Evolutionary conservation across 2,113 vertebrate genomes (phyloP).

Genomic region (Lampris megalopsis): DNA sequence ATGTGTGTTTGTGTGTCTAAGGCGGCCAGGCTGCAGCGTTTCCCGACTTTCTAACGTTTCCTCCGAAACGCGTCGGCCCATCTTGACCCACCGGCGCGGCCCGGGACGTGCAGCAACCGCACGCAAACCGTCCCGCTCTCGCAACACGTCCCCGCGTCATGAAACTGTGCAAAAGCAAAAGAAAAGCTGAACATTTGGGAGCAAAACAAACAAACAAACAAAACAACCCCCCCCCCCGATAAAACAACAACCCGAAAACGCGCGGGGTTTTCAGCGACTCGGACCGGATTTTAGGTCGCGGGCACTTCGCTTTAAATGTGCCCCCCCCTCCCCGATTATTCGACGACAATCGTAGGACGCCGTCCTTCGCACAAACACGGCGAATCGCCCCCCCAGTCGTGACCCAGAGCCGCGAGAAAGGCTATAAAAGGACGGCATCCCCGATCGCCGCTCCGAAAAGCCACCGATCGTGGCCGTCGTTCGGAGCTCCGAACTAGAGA

Average conservation of each 20-base stretch:
- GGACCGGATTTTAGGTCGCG: conserved; percentile 12
- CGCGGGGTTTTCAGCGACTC: conserved; percentile 69
- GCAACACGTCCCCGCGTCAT: too few relatives aligned
- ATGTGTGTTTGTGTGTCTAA: too few relatives aligned
- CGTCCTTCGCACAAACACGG: not conserved
- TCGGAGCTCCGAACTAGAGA: conserved; percentile 45
- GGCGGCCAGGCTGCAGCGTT: too few relatives aligned
- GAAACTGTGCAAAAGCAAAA: not conserved
- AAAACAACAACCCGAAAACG: conserved; percentile 76
- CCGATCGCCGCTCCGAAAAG: conserved; percentile 41
- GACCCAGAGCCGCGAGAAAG: not conserved
- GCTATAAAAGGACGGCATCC: not conserved
- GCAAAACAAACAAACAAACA: conserved; percentile 13
- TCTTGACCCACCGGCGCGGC: too few relatives aligned
- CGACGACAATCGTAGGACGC: not conserved
- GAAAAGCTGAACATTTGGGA: conserved; percentile 8
- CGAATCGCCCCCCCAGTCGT: not conserved
- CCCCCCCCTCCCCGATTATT: not conserved
- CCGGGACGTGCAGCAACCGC: too few relatives aligned
- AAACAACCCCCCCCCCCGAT: not conserved
- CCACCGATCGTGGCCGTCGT: conserved; percentile 66
- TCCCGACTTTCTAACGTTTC: too few relatives aligned
- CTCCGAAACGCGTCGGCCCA: too few relatives aligned
- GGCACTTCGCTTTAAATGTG: not conserved
- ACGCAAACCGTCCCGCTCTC: too few relatives aligned